A percentile compares a stretch with the other conserved stretches of the same genome.
These are phyloP conservation scores for Leptoclinus maculatus DNA, from an alignment of 2,797 vertebrate genomes.

Conservation along the genomic window DNA sequence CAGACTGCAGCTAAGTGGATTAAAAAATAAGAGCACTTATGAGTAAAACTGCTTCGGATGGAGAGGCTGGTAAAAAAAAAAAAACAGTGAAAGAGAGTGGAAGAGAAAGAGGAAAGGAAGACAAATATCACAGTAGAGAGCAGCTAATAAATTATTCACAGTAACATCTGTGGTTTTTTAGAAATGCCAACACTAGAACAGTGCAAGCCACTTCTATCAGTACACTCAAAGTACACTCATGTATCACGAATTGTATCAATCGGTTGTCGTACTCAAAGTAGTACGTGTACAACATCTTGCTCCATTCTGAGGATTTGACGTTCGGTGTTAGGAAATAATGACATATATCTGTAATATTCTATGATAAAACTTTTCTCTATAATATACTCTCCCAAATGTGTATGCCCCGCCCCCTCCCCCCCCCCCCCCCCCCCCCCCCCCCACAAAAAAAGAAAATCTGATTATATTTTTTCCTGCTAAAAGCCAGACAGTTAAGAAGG, in stretches of 20 bases:
- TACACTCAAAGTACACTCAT: background rate
- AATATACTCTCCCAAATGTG: background rate
- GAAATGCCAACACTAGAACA: constrained; percentile 21
- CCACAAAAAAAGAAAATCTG: constrained; percentile 36
- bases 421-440: background rate
- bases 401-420: background rate
- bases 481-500: constrained; percentile 63
- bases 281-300: background rate
- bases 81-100: background rate
- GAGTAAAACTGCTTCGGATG: constrained; percentile 62
- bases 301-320: constrained; percentile 3
- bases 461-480: constrained; percentile 20
- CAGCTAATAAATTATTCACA: constrained; percentile 69
- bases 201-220: constrained; percentile 14
- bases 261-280: constrained; percentile 2
- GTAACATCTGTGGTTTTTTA: constrained; percentile 65
- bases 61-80: constrained; percentile 13
- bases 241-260: background rate
- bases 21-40: constrained; percentile 68
- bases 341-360: background rate
- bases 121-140: constrained; percentile 55
- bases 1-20: constrained; percentile 71
- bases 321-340: constrained; percentile 11
- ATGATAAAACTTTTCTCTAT: constrained; percentile 1
- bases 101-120: constrained; percentile 21